Conservation (phyloP, 2,113 vertebrate species). For the Lichenostomus cassidix region DNA sequence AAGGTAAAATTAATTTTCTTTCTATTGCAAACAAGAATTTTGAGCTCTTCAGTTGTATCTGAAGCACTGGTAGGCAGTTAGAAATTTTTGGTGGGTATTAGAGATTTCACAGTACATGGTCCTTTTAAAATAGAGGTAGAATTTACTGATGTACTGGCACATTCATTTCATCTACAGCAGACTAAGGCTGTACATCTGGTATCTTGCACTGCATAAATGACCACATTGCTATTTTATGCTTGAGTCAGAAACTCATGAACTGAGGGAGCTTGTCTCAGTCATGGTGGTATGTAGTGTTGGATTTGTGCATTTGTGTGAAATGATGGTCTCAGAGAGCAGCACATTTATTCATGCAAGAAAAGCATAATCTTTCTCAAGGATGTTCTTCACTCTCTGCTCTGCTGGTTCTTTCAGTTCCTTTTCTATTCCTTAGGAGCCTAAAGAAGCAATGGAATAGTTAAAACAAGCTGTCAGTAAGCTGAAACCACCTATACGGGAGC, state of each 20-base stretch:
- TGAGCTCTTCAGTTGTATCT: background rate
- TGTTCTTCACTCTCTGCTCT: background rate
- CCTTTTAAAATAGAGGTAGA: background rate
- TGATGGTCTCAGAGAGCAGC: background rate
- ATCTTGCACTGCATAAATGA: background rate
- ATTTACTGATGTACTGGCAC: background rate
- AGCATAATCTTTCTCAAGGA: background rate
- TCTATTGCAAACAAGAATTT: background rate
- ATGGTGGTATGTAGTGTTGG: background rate
- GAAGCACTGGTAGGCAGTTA: background rate
- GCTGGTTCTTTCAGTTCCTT: background rate
- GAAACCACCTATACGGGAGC: fast-evolving
- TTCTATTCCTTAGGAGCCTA: background rate
- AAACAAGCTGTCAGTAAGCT: background rate
- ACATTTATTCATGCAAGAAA: background rate
- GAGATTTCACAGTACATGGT: background rate
- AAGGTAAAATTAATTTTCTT: background rate
- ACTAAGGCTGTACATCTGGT: background rate
- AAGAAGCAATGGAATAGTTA: background rate
- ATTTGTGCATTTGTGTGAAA: background rate
- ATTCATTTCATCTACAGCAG: background rate
- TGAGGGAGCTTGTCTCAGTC: background rate
- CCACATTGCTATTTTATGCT: background rate
- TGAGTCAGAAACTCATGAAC: background rate
- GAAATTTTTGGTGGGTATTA: background rate